phyloP scores from a whole-genome alignment of 1,140 invertebrate genomes.

The Apis dorsata region DNA sequence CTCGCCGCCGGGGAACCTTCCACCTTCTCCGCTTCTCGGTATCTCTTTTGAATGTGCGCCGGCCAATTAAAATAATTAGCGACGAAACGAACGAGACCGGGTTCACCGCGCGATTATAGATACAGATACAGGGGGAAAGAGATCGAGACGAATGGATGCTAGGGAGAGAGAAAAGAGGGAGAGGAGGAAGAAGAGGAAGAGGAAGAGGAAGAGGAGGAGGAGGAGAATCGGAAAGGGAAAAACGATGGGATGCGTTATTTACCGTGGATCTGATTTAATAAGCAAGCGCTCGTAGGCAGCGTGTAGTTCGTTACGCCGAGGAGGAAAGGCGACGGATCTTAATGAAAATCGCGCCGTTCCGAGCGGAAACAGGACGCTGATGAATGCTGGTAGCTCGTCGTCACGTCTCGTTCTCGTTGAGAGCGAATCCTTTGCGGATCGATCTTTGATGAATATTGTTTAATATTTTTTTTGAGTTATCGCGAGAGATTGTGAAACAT shows the following conservation, averaged over 20 bases:
- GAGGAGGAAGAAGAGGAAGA: background rate
- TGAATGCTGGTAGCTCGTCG: constrained; percentile 6
- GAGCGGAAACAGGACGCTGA: background rate
- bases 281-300: constrained; percentile 42
- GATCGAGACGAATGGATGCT: constrained; percentile 33
- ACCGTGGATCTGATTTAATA: constrained; percentile 60
- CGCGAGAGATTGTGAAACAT: too few species aligned
- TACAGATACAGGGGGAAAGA: constrained; percentile 56
- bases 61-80: constrained; percentile 72
- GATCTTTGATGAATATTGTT: too few species aligned
- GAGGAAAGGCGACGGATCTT: constrained; percentile 25
- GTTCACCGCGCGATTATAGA: constrained; percentile 62
- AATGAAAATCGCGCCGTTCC: constrained; percentile 33
- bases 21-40: constrained; percentile 54
- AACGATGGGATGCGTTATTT: constrained; percentile 52
- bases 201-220: background rate
- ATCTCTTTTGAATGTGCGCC: constrained; percentile 69
- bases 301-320: constrained; percentile 30
- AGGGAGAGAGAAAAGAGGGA: background rate
- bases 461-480: too few species aligned
- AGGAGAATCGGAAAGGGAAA: constrained; percentile 18
- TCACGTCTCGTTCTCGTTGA: background rate
- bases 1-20: constrained; percentile 54
- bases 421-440: background rate
- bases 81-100: constrained; percentile 65